phyloP scores from a whole-genome alignment of 2,113 vertebrate species.

The Epinephelus fuscoguttatus region DNA sequence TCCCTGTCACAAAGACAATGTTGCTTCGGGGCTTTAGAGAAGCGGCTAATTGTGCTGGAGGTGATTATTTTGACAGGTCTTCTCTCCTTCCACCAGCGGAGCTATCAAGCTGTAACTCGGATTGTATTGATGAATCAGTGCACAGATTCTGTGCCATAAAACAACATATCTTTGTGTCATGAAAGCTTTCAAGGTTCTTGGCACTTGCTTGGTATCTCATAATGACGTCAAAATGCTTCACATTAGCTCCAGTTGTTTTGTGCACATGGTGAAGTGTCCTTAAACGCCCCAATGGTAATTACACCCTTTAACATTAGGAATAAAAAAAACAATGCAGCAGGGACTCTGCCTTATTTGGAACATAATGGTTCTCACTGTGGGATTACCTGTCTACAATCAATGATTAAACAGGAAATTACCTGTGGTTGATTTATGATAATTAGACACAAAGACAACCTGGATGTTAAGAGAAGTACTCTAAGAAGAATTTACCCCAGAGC shows the following conservation, averaged over 20 bases:
- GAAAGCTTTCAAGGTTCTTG: not conserved
- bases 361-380: not conserved
- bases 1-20: conserved; percentile 10
- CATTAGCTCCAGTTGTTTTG: not conserved
- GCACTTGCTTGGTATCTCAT: not conserved
- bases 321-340: not conserved
- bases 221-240: not conserved
- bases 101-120: not conserved
- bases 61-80: conserved; percentile 33
- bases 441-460: not conserved
- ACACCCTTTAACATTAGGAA: not conserved
- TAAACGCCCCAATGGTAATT: not conserved
- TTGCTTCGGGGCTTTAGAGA: conserved; percentile 7
- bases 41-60: conserved; percentile 19
- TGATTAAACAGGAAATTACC: conserved; percentile 3
- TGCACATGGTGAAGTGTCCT: not conserved
- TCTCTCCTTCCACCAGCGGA: not conserved
- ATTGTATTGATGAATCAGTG: not conserved
- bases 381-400: conserved; percentile 4
- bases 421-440: not conserved
- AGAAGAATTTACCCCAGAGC: not conserved
- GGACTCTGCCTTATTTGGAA: not conserved
- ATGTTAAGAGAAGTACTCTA: not conserved
- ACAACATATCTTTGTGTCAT: not conserved
- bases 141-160: not conserved